A percentile compares a stretch with the other conserved stretches of the same genome.
Conservation (phyloP, 2,113 vertebrate species). For the Sphaerodactylus townsendi region DNA sequence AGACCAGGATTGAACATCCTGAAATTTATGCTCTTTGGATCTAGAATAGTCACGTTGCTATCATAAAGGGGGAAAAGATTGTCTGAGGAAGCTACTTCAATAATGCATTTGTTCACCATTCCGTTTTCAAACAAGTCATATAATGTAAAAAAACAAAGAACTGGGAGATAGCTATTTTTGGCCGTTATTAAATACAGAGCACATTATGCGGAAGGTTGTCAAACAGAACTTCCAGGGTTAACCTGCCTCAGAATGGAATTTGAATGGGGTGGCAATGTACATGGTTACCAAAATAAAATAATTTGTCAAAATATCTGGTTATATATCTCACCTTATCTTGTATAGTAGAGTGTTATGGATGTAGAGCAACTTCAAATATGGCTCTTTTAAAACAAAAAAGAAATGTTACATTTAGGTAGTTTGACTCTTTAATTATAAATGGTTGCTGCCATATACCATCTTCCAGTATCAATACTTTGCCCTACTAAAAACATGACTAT, state of each 20-base stretch:
- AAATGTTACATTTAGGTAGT: too few relatives aligned
- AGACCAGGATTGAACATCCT: neutral
- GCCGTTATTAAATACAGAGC: neutral
- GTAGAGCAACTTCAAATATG: neutral
- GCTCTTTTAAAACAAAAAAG: too few relatives aligned
- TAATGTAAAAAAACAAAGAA: neutral
- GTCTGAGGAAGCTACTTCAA: conserved; percentile 43
- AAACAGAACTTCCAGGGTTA: neutral
- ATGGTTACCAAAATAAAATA: too few relatives aligned
- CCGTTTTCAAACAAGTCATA: conserved; percentile 27
- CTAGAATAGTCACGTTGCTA: conserved; percentile 17
- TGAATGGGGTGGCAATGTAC: neutral
- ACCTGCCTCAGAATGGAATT: neutral
- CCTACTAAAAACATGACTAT: neutral
- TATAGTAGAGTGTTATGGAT: too few relatives aligned
- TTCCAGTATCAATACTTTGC: neutral
- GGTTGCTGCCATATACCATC: too few relatives aligned
- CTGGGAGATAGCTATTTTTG: neutral
- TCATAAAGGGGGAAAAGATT: conserved; percentile 34
- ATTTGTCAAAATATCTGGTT: too few relatives aligned
- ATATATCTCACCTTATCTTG: neutral
- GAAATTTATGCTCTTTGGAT: neutral
- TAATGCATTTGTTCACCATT: conserved; percentile 37
- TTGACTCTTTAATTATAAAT: too few relatives aligned
- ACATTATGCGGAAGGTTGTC: neutral